phyloP scores from a whole-genome alignment of 2,797 vertebrate genomes.

The Coluber constrictor region DNA sequence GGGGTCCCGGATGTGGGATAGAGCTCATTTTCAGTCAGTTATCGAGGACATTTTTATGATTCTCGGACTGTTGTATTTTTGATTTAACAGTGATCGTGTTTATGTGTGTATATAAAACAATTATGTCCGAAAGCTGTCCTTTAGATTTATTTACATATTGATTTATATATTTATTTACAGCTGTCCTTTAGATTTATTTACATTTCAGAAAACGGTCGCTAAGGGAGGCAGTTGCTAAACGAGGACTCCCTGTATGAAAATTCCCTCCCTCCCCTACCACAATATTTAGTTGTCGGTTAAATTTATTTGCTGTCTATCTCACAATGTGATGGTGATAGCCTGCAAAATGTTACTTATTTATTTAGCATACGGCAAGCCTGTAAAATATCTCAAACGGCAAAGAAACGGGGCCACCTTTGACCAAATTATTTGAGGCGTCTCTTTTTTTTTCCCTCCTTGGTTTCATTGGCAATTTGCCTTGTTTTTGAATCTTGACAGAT shows the following conservation, averaged over 20 bases:
- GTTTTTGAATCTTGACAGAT: background rate
- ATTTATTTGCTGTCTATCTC: background rate
- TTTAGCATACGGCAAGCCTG: background rate
- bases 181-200: background rate
- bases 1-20: fast-evolving
- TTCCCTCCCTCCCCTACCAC: background rate
- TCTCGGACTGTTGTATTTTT: background rate
- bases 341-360: background rate
- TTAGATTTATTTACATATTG: background rate
- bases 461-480: background rate
- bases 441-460: background rate
- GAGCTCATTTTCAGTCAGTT: background rate
- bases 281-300: background rate
- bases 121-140: background rate
- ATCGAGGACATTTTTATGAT: background rate
- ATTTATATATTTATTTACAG: background rate
- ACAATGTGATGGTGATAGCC: background rate
- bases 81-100: background rate
- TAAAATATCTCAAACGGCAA: background rate
- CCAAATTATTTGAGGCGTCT: background rate
- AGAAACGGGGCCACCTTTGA: background rate
- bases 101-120: background rate
- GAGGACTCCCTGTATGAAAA: background rate
- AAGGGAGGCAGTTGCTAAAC: background rate
- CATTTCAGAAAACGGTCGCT: background rate